A percentile compares a stretch with the other conserved stretches of the same genome.
Conservation (phyloP, 1,140 invertebrate species). For the Daktulosphaira vitifoliae region DNA sequence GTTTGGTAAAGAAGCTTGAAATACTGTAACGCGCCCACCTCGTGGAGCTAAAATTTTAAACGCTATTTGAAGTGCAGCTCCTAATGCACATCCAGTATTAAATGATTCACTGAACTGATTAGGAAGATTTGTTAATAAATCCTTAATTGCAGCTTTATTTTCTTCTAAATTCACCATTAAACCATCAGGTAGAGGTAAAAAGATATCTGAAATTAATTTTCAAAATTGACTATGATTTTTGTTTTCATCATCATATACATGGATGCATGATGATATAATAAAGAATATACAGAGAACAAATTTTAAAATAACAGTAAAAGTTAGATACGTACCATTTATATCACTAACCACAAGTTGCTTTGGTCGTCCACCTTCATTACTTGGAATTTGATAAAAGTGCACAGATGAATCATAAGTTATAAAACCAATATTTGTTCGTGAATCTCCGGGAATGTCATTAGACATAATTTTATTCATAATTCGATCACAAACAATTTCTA, state of each 20-base stretch:
- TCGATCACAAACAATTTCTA: constrained; percentile 73
- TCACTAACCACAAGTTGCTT: constrained; percentile 89
- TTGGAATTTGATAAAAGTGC: constrained; percentile 92
- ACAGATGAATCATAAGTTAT: constrained; percentile 84
- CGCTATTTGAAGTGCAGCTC: constrained; percentile 84
- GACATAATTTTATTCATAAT: constrained; percentile 59
- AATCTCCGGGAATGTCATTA: constrained; percentile 84
- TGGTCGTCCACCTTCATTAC: constrained; percentile 60
- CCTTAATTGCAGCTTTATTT: constrained; percentile 64
- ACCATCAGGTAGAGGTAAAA: constrained; percentile 81
- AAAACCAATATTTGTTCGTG: constrained; percentile 86
- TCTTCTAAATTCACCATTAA: constrained; percentile 87
- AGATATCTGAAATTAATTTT: constrained; percentile 60
- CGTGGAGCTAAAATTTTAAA: constrained; percentile 85
- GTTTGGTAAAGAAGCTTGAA: constrained; percentile 86
- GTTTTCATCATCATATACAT: no score
- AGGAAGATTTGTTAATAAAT: constrained; percentile 75
- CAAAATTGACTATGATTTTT: no score
- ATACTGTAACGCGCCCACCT: constrained; percentile 89
- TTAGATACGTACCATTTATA: constrained; percentile 63
- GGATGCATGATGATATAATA: no score
- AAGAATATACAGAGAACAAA: neutral
- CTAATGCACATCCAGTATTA: constrained; percentile 74
- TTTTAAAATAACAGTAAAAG: neutral
- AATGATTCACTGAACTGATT: constrained; percentile 62